Evolutionary conservation across 1,140 invertebrate genomes (phyloP).

Genomic region (Achroia grisella): DNA sequence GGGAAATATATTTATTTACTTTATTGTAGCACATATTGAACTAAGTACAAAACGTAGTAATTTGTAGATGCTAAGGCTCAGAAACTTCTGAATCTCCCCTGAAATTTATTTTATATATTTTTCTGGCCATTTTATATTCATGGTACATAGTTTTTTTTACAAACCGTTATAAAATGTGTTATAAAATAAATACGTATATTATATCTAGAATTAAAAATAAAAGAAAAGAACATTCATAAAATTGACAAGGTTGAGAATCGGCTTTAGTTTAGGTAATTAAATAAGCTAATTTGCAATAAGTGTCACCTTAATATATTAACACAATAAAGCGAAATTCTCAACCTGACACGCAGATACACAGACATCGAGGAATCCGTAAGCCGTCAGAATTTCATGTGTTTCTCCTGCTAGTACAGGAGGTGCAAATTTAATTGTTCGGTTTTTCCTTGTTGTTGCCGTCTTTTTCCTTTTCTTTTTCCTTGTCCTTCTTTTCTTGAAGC

Average conservation of each 20-base stretch:
- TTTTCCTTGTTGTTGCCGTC: constrained; percentile 52
- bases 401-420: constrained; percentile 23
- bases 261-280: constrained; percentile 12
- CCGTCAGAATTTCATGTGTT: background rate
- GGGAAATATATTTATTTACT: no score
- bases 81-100: no score
- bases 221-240: constrained; percentile 12
- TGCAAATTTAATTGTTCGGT: constrained; percentile 50
- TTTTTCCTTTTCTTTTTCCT: constrained; percentile 57
- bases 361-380: constrained; percentile 1
- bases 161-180: background rate
- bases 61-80: no score
- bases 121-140: no score
- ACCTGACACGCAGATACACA: constrained; percentile 1
- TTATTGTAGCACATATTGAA: no score
- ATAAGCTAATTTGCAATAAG: constrained; percentile 11
- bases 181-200: constrained; percentile 1
- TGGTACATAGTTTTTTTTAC: no score
- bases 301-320: constrained; percentile 15
- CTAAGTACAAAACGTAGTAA: no score
- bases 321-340: constrained; percentile 18
- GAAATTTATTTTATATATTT: no score
- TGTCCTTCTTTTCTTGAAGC: constrained; percentile 74
- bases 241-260: constrained; percentile 24
- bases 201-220: no score